Base-by-base conservation (phyloP, 2,888 invertebrate species). In the Adineta ricciae region DNA sequence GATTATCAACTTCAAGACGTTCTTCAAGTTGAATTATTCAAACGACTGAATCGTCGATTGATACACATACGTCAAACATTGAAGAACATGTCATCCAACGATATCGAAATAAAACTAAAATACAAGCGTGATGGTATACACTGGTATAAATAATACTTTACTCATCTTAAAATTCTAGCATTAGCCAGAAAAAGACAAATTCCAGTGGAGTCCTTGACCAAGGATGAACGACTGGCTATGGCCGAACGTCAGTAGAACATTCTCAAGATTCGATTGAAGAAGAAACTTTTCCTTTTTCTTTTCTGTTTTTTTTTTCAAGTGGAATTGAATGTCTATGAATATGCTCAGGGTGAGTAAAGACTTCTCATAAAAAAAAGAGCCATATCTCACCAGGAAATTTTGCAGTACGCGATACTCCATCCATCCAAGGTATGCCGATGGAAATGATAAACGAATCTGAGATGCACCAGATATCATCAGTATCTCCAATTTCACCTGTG, bases 21-120 rank as follows among this genome's bases (percentile, higher is more conserved):
- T 64, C 32, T 32, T 16, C 64, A 32, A 16, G 2, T 16, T 64
- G 32, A 64, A 32, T 32, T 64, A 32, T 64, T 32, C 4, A 64
- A 64, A 64, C 32, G 32, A 27, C 5, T 78, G 41, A n/a, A 78
- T 78, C 78, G 38, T 41, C 19, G 78, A 24, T 78, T 41, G 14
- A n/a, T 5, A 78, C 78, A 78, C 41, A 78, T 78, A 36, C 41
- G 14, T 21, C 78, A 78, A 78, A 78, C 78, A 78, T 78, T 78
- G 19, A 11, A 5, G 14, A 41, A 1, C 11, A 78, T 78, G 78
- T 11, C 38, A n/a, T 24, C 38, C 14, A 41, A 78, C n/a, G 78
- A 78, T 41, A 78, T 78, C n/a, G 38, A 41, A 78, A 78, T n/a
- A 38, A 78, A n/a, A 78, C 9, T 78, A 11, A 78, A 41, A 78